Conservation (phyloP, 1,140 invertebrate species). For the Mylabris phalerata region DNA sequence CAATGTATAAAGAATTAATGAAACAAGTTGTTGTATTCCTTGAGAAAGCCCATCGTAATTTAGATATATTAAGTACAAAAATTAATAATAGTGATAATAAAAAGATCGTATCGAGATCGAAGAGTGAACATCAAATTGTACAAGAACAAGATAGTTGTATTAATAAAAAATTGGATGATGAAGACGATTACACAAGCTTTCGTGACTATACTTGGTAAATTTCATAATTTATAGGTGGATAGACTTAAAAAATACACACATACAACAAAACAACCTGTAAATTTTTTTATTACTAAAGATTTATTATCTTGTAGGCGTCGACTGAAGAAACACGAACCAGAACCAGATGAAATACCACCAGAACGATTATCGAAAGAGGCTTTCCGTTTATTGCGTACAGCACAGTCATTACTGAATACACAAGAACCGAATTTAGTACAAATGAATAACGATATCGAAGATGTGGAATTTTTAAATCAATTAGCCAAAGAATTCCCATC, state of each 20-base stretch:
- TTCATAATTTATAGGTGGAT: not conserved
- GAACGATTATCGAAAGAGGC: conserved; percentile 63
- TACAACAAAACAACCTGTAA: not conserved
- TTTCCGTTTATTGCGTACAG: conserved; percentile 57
- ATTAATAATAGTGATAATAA: conserved; percentile 24
- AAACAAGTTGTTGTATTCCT: conserved; percentile 70
- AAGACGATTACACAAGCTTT: conserved; percentile 39
- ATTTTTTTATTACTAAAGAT: not conserved
- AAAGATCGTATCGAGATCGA: conserved; percentile 40
- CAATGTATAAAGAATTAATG: conserved; percentile 73
- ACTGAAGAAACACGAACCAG: conserved; percentile 21
- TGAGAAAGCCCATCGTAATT: conserved; percentile 61
- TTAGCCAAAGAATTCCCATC: conserved; percentile 37
- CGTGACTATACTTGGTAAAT: conserved; percentile 47
- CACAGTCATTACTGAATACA: conserved; percentile 57
- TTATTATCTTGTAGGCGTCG: conserved; percentile 23
- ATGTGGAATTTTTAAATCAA: conserved; percentile 34
- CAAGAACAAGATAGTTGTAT: conserved; percentile 21
- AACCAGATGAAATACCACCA: conserved; percentile 49
- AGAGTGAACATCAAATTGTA: conserved; percentile 50
- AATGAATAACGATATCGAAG: conserved; percentile 18
- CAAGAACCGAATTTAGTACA: conserved; percentile 55
- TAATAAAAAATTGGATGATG: not conserved
- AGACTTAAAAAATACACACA: no score
- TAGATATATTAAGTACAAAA: conserved; percentile 44